These are phyloP conservation scores for Drosophila jambulina DNA, from an alignment of 1,140 invertebrate species.

Conservation along the genomic window DNA sequence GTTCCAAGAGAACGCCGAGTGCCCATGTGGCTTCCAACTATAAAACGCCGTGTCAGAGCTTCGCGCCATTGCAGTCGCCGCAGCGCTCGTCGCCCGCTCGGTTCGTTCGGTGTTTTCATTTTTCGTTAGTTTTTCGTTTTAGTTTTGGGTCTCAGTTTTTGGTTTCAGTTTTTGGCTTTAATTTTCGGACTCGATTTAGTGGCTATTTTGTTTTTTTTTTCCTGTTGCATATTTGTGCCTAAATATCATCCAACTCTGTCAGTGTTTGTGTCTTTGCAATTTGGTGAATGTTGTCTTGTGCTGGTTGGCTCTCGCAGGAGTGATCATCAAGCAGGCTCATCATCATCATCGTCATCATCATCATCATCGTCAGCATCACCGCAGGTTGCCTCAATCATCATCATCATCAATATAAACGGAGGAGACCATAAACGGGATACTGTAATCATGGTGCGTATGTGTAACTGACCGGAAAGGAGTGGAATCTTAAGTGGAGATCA, in stretches of 20 bases:
- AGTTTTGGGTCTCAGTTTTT: constrained; percentile 13
- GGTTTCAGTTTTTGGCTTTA: constrained; percentile 1
- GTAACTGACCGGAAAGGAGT: constrained; percentile 8
- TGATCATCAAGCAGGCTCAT: constrained; percentile 34
- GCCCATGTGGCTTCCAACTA: constrained; percentile 20
- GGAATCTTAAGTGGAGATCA: constrained; percentile 11
- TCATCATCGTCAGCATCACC: not conserved
- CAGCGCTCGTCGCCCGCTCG: constrained; percentile 42
- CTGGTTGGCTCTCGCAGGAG: constrained; percentile 33
- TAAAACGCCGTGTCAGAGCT: constrained; percentile 48
- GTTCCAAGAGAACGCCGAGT: constrained; percentile 6
- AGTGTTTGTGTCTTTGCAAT: no score
- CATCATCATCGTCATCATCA: not conserved
- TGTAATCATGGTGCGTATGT: constrained; percentile 45
- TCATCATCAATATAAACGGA: constrained; percentile 6
- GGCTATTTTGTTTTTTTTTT: constrained; percentile 17
- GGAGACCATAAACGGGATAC: constrained; percentile 32
- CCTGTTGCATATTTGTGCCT: constrained; percentile 12
- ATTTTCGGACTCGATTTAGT: constrained; percentile 14
- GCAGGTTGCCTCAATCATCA: constrained; percentile 15
- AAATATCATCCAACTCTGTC: constrained; percentile 4
- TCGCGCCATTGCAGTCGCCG: constrained; percentile 47
- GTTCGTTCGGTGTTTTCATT: constrained; percentile 16
- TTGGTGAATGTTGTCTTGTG: constrained; percentile 56
- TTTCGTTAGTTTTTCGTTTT: not conserved